Base-by-base conservation (phyloP, 2,113 vertebrate genomes). In the Oncorhynchus gorbuscha region DNA sequence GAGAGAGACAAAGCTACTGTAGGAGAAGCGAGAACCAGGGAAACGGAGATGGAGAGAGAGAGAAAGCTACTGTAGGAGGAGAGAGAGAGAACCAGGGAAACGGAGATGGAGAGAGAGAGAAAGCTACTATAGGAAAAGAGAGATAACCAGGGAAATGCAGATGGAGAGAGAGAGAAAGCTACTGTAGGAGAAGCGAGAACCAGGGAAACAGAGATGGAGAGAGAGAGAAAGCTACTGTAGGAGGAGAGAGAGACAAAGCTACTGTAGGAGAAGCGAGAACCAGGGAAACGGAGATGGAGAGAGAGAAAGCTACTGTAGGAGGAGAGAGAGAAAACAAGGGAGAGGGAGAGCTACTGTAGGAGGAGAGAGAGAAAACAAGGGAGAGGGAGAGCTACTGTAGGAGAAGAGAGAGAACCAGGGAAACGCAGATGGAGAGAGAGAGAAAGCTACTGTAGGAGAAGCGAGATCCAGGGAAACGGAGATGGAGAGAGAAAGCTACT, bases 331-430 rank as follows among this genome's bases (percentile, higher is more conserved):
- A 71, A 14, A 69, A 6, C 39, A 0, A 22, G 76, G 24, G 71
- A 18, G 65, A 35, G 5, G 1, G 9, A 66, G 26, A 2, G 49
- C 35, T 39, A 39, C 35, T 39, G 35, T 8, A 39, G 35, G 35
- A 9, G 35, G 35, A 2, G 1, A 9, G 35, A 9, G 35, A 39
- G 35, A 35, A 7, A 69, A 6, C 39, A 0, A 22, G 76, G 24
- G 71, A 18, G 65, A 35, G 5, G 1, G 9, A 66, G 26, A 39
- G 5, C 32, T 7, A 35, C 32, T 35, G 32, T 35, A 35, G 32
- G 32, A 35, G 32, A 2, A 73, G 7, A 65, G 7, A 65, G n/a
- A 73, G 13, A 72, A 72, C 24, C 76, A 88, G 24, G 64, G 68
- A 77, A 61, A 79, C 1, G 7, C 7, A 39, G 35, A 8, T 39